Evolutionary conservation across 1,140 invertebrate species (phyloP).

Genomic region (Argopecten irradians): DNA sequence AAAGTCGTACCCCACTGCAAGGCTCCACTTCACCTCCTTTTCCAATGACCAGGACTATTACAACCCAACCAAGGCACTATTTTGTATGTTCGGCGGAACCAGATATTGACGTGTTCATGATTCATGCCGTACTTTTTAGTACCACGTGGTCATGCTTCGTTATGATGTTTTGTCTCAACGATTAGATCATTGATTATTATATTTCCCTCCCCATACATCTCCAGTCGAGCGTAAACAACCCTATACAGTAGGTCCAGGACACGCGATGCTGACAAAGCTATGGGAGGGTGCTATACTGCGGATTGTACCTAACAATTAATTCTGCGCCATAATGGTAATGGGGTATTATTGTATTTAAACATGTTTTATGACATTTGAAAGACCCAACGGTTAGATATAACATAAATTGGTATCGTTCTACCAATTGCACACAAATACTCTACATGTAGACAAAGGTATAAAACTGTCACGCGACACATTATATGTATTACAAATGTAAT

Average conservation of each 20-base stretch:
- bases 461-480: too few relatives aligned
- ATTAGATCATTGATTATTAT: not conserved
- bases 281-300: not conserved
- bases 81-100: not conserved
- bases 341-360: not conserved
- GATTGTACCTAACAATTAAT: not conserved
- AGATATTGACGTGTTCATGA: not conserved
- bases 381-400: not conserved
- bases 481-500: not conserved
- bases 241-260: not conserved
- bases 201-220: not conserved
- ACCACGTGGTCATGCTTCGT: not conserved
- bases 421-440: too few relatives aligned
- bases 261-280: not conserved
- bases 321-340: not conserved
- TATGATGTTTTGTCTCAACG: not conserved
- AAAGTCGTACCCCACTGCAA: not conserved
- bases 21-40: slow-evolving; percentile 4
- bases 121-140: not conserved
- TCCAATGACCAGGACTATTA: not conserved
- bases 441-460: too few relatives aligned
- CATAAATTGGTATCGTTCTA: too few relatives aligned
- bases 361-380: not conserved
- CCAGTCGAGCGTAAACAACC: not conserved
- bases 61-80: not conserved